Base-by-base conservation (phyloP, 23 tunicate species). In the Clavelina lepadiformis region DNA sequence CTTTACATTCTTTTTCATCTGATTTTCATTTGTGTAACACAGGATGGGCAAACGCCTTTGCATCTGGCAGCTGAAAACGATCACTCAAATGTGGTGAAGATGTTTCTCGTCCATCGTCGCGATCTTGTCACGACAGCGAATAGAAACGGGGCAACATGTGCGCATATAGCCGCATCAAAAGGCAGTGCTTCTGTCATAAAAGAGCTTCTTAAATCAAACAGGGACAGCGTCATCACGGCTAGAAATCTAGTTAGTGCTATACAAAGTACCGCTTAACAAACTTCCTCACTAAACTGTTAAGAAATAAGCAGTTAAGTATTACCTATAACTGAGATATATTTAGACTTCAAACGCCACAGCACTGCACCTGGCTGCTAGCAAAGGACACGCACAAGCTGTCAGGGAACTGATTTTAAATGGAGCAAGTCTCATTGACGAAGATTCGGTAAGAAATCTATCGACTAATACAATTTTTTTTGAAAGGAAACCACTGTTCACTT, bases 61-160 rank as follows among this genome's bases (percentile, higher is more conserved):
- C 97, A 89, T 57, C 41, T 89, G 23, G 97, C 89, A 33, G 97
- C 97, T 2, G 89, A 75, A 56, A 89, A 89, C 64, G 89, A 89
- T 49, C 97, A 89, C 70, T 89, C 97, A 6, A 69, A 89, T 35
- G 97, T 89, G 41, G 82, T 89, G 1, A 60, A 80, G 51, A 72
- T 82, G 75, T 89, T 89, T 71, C 63, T 89, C 21, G 74, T 36
- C 27, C 80, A 71, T 55, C 79, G 70, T 22, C 61, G 71, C 30
- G 82, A 75, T 38, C 56, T 89, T 32, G 97, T 89, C 57, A 69
- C 65, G 31, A 77, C 56, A 28, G 86, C 82, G 30, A 89, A 89
- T 74, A 89, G 81, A 54, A 84, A 58, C 31, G 97, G 97, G 18
- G 77, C 80, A 30, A 89, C 97, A 0, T 89, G 97, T 46, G 97